Conservation (phyloP, 2,888 invertebrate species). For the Pyrrhosoma nymphula region DNA sequence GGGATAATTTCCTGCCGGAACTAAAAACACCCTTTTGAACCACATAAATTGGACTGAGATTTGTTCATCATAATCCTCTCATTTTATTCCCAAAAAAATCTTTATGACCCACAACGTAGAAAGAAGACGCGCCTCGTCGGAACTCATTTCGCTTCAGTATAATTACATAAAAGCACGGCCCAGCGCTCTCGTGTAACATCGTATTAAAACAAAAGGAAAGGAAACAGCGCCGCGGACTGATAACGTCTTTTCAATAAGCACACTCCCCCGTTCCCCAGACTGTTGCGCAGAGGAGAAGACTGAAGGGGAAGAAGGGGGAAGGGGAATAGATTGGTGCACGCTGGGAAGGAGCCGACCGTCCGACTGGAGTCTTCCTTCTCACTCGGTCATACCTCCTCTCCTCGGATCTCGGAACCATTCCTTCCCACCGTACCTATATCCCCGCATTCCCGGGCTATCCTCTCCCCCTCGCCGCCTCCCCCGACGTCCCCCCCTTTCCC, state of each 20-base stretch:
- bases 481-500: background rate
- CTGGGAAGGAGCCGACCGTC: too few species aligned
- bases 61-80: too few species aligned
- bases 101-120: too few species aligned
- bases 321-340: background rate
- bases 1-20: too few species aligned
- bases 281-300: conserved; percentile 50
- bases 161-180: background rate
- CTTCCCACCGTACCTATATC: background rate
- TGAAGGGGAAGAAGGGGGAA: background rate
- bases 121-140: background rate
- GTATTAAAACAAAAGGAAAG: background rate
- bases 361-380: background rate
- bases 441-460: background rate
- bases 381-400: background rate
- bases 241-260: conserved; percentile 1
- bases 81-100: too few species aligned
- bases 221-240: conserved; percentile 4
- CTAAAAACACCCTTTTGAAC: too few species aligned
- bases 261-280: background rate
- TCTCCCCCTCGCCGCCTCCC: background rate
- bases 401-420: background rate
- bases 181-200: background rate
- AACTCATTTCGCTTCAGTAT: background rate
- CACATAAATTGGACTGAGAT: too few species aligned